Evolutionary conservation across 2,888 invertebrate genomes (phyloP), one percentile per base, ranked within the genome.

Genomic region (Diplazon laetatorius): DNA sequence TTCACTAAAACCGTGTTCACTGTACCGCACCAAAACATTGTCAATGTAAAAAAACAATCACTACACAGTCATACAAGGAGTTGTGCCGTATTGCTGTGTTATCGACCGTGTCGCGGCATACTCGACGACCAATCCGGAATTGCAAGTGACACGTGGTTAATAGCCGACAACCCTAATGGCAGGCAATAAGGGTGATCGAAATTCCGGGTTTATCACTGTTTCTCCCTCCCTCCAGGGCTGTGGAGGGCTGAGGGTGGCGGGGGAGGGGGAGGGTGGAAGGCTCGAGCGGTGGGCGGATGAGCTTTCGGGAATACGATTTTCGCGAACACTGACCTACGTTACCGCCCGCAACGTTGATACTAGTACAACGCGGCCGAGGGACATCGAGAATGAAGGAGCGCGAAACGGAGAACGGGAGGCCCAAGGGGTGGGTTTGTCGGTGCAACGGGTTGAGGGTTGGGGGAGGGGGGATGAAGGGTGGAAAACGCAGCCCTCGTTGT

Each of bases 311-410:
- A 59, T 42, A 68, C 62, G 57, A 46, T 60, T 42, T 48, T 39
- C 78, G 50, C 62, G 78, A 75, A 80, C 85, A 86, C 86, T 86
- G 86, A 86, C 86, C 86, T 85, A 86, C 84, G 87, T 84, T 86
- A 86, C 84, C 83, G 83, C 80, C 83, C 82, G 71, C 65, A 79
- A 76, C 71, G 78, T 62, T 46, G 70, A 62, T 63, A 69, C 65
- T 76, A 57, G 71, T 71, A 37, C 72, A 65, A 74, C 78, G 46
- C 37, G n/a, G n/a, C 55, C 50, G 57, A 25, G 57, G 62, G 37
- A 72, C 60, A 63, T 62, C 25, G 68, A 55, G 60, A 66, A 76
- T 39, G 44, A 50, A 39, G 42, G 39, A 44, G 44, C 18, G 35
- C 30, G 35, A 12, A 65, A 62, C 14, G 12, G 52, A 48, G 48